phyloP scores from a whole-genome alignment of 1,140 invertebrate genomes.

The Anastrepha ludens region DNA sequence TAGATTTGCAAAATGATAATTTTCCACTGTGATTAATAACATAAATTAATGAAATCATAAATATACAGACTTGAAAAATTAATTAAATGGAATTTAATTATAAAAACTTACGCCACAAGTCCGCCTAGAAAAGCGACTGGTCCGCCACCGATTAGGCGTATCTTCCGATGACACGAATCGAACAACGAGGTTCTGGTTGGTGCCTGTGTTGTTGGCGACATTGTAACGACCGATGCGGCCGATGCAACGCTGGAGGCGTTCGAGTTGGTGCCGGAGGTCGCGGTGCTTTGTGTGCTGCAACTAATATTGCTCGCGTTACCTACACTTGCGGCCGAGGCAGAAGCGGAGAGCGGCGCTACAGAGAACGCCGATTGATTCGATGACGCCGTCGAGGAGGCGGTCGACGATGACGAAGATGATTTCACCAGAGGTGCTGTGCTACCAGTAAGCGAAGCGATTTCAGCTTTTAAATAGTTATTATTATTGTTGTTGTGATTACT shows the following conservation, averaged over 20 bases:
- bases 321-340: slow-evolving; percentile 6
- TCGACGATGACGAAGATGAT: slow-evolving; percentile 34
- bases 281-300: slow-evolving; percentile 43
- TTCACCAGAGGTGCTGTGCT: slow-evolving; percentile 29
- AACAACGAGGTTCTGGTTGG: slow-evolving; percentile 79
- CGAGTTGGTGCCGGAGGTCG: slow-evolving; percentile 47
- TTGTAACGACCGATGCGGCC: slow-evolving; percentile 53
- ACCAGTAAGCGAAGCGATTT: background rate
- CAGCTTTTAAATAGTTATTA: slow-evolving; percentile 34
- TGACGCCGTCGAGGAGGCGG: slow-evolving; percentile 40
- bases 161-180: slow-evolving; percentile 83
- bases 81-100: slow-evolving; percentile 46
- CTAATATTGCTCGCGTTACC: slow-evolving; percentile 51
- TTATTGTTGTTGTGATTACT: background rate
- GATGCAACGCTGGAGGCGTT: background rate
- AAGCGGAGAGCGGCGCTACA: background rate
- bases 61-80: slow-evolving; percentile 29
- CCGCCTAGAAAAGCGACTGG: slow-evolving; percentile 81
- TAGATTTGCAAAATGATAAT: no score
- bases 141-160: slow-evolving; percentile 79
- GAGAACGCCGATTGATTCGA: slow-evolving; percentile 29
- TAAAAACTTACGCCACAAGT: slow-evolving; percentile 81
- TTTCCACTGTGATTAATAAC: no score
- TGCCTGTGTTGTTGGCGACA: slow-evolving; percentile 72
- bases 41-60: slow-evolving; percentile 25